phyloP scores from a whole-genome alignment of 2,797 vertebrate species.

The Falco peregrinus region DNA sequence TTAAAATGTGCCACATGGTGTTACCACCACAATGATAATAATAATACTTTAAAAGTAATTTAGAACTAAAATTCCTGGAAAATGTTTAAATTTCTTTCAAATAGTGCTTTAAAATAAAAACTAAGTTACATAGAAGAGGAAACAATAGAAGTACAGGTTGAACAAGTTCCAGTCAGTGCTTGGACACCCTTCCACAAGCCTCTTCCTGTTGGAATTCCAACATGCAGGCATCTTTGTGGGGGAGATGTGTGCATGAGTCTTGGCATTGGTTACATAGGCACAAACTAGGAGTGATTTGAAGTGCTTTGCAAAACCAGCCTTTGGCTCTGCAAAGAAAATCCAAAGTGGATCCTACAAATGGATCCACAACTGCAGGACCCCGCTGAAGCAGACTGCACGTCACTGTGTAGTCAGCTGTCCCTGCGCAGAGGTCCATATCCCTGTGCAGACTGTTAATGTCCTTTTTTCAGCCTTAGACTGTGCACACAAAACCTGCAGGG shows the following conservation, averaged over 20 bases:
- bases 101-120: not conserved
- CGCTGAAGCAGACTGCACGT: rapidly evolving
- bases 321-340: not conserved
- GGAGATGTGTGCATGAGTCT: not conserved
- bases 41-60: not conserved
- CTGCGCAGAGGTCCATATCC: not conserved
- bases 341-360: not conserved
- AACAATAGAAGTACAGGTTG: not conserved
- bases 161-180: not conserved
- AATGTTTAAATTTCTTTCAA: not conserved
- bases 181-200: not conserved
- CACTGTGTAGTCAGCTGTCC: not conserved
- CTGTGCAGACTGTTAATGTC: not conserved
- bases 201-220: rapidly evolving
- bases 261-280: not conserved
- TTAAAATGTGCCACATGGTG: not conserved
- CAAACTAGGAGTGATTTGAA: not conserved
- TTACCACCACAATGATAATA: not conserved
- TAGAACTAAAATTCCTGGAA: not conserved
- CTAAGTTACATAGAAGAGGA: not conserved
- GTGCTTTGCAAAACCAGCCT: not conserved
- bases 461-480: not conserved
- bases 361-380: not conserved
- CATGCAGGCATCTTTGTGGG: not conserved
- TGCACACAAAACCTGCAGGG: not conserved